Evolutionary conservation across 2,888 invertebrate genomes (phyloP), one percentile per base, ranked within the genome.

Genomic region (Osmoderma eremita): DNA sequence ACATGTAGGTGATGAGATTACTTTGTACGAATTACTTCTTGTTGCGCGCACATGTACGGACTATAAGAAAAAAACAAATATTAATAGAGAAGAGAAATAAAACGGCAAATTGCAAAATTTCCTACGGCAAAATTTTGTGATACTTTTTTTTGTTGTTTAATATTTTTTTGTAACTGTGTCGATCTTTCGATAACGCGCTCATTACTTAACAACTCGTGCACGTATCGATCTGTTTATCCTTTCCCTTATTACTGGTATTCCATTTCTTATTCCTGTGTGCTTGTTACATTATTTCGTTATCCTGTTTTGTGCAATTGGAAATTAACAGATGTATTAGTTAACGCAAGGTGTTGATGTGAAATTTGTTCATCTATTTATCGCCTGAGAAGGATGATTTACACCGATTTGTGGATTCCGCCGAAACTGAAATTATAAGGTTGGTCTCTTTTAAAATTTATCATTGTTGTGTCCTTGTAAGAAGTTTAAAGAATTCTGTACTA

Each of bases 1-100:
- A 48, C 54, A 65, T 65, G 65, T 54, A 56, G 65, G 58, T 50
- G 38, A 49, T 30, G 38, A 45, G 49, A 18, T 24, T 30, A 13
- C 36, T 63, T 50, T 38, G 41, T 58, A 15, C 41, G 24, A 30
- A 13, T 51, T 4, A n/a, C 36, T 15, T 2, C 30, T 15, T 13
- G n/a, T 48, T 18, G 48, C 48, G 20, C 18, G 20, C 48, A 20
- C 18, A 48, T 18, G 17, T 48, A 48, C 22, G 30, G 30, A 30
- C 30, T 30, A 30, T 1, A 30, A 30, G 10, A 30, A 30, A 5
- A 24, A 24, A 5, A 3, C 3, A 24, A 24, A 24, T 24, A 24
- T 24, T 24, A 24, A 24, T 24, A 24, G 3, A 24, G 24, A 24
- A 24, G 24, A 24, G 10, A 30, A 22, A 5, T 22, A 18, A 50